Conservation (phyloP, 1,140 invertebrate genomes). For the Pinna nobilis region DNA sequence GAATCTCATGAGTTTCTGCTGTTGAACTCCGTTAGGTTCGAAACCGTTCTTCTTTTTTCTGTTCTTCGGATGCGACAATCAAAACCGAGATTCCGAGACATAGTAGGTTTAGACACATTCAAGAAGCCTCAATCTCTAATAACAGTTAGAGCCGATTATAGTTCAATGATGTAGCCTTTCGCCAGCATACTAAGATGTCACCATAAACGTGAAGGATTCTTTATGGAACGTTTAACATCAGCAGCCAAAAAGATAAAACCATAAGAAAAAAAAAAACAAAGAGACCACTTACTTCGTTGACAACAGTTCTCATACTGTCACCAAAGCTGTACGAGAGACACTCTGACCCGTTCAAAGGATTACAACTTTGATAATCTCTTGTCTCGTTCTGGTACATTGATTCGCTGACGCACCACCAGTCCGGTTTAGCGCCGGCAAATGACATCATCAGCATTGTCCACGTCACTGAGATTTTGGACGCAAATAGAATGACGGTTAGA, state of each 20-base stretch:
- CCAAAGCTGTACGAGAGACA: constrained; percentile 8
- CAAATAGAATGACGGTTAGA: constrained; percentile 15
- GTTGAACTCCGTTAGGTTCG: too few species aligned
- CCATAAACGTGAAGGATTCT: too few species aligned
- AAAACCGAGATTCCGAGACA: too few species aligned
- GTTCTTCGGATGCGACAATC: too few species aligned
- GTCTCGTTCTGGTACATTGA: not conserved
- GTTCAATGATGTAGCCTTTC: too few species aligned
- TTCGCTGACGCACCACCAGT: constrained; percentile 49
- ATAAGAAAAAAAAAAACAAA: not conserved
- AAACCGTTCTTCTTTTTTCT: too few species aligned
- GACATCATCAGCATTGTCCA: constrained; percentile 53
- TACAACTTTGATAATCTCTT: not conserved
- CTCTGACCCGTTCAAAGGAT: not conserved
- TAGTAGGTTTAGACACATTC: too few species aligned
- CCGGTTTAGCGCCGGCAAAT: constrained; percentile 45
- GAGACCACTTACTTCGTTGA: constrained; percentile 20
- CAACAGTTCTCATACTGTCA: constrained; percentile 20
- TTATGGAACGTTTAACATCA: too few species aligned
- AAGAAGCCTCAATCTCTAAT: too few species aligned
- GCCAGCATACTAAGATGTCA: too few species aligned
- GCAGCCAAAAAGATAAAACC: not conserved
- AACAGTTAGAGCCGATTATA: too few species aligned
- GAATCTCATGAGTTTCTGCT: too few species aligned
- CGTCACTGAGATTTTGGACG: constrained; percentile 26